Evolutionary conservation across 1,140 invertebrate genomes (phyloP).

Genomic region (Drosophila murphyi): DNA sequence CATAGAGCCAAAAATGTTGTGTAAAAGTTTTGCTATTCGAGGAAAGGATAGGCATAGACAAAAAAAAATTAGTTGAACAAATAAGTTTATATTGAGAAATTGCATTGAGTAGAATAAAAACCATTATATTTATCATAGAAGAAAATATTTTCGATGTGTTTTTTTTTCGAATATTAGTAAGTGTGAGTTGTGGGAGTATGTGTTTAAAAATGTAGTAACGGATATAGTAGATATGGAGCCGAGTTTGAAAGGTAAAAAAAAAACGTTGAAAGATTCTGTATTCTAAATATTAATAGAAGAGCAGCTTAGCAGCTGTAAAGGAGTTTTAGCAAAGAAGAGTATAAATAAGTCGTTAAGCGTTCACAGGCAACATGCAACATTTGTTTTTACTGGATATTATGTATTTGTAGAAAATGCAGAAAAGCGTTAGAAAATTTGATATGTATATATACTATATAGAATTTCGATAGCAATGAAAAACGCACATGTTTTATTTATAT

Average conservation of each 20-base stretch:
- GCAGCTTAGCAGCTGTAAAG: conserved; percentile 1
- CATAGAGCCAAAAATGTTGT: conserved; percentile 79
- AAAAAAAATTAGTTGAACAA: conserved; percentile 50
- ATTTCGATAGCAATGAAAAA: conserved; percentile 46
- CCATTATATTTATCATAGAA: conserved; percentile 36
- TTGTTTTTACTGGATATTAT: conserved; percentile 5
- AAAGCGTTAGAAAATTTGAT: conserved; percentile 10
- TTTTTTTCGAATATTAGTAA: neutral
- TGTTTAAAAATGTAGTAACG: neutral
- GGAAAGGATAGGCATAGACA: conserved; percentile 60
- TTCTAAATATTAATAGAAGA: conserved; percentile 11
- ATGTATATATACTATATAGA: conserved; percentile 1
- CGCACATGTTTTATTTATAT: conserved; percentile 61
- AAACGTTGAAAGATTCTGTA: neutral
- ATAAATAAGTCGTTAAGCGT: conserved; percentile 34
- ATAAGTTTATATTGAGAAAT: conserved; percentile 32
- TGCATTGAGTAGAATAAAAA: conserved; percentile 34
- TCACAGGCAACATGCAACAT: conserved; percentile 70
- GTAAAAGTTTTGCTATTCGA: conserved; percentile 68
- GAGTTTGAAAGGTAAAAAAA: neutral
- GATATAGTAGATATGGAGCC: conserved; percentile 9
- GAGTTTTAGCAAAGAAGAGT: conserved; percentile 5
- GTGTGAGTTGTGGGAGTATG: conserved; percentile 8
- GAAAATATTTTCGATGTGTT: conserved; percentile 29
- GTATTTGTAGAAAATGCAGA: conserved; percentile 10